Base-by-base conservation (phyloP, 2,888 invertebrate species). In the Argynnis bischoffii region DNA sequence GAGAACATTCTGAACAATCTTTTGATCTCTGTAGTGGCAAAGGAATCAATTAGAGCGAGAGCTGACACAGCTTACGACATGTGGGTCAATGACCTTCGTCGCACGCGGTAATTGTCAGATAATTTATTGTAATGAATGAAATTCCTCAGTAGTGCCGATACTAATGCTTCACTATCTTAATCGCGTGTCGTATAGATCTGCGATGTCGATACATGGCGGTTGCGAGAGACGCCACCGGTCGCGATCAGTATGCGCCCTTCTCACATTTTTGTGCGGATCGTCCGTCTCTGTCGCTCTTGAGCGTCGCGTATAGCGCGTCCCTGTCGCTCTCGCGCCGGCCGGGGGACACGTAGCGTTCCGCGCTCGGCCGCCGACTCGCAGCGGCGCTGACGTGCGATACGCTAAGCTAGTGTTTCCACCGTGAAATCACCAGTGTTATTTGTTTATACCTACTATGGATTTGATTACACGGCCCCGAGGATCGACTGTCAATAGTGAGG, bases 361-460 rank as follows among this genome's bases (percentile, higher is more conserved):
- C 35, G 35, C 35, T 41, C 35, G 14, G 57, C 50, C 50, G 50
- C 81, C 82, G 81, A 83, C 77, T 77, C 76, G 82, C 86, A 89
- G 90, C 90, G 92, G 92, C 91, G 91, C 90, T 92, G 90, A 89
- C 89, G 90, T 89, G 83, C 88, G 83, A 84, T 87, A 84, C 85
- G 85, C 83, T 83, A 77, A 83, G 84, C 84, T 82, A 83, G 81
- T 85, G 84, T 86, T 89, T 85, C 85, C 80, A 85, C 83, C 84
- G 85, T 87, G 81, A 87, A 90, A 88, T 85, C 81, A 83, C 81
- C 80, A 86, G 81, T 89, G 87, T 88, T 90, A 90, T 90, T 90
- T 90, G 88, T 91, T 91, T 91, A 88, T 89, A 88, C 82, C 85
- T 81, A 84, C 81, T 78, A 83, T 81, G 86, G 87, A 87, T 89